A percentile compares a stretch with the other conserved stretches of the same genome.
These are phyloP conservation scores for Neotoma lepida DNA, from an alignment of 2,113 vertebrate genomes.

Conservation along the genomic window DNA sequence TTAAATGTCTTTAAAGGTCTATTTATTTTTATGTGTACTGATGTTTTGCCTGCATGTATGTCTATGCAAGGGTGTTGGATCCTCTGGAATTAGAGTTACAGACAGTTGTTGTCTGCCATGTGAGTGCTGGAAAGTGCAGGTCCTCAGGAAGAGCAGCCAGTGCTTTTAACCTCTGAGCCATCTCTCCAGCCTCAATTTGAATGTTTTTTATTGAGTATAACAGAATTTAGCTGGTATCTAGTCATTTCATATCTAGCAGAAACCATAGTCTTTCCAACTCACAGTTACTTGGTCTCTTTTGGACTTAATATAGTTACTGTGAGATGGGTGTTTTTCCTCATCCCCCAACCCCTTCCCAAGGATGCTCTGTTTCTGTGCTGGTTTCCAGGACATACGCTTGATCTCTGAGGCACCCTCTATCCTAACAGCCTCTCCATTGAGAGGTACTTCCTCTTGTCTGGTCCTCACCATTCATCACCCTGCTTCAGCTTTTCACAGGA, in stretches of 20 bases:
- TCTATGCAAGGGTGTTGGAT: not conserved
- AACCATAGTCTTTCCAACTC: not conserved
- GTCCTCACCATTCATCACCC: not conserved
- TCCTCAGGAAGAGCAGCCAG: not conserved
- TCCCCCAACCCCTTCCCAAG: not conserved
- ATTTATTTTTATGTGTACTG: not conserved
- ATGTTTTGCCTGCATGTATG: not conserved
- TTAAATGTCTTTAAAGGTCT: not conserved
- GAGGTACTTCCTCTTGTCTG: not conserved
- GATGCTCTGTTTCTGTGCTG: not conserved
- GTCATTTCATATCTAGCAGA: not conserved
- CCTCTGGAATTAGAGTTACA: not conserved
- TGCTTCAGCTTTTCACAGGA: not conserved
- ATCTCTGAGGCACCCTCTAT: not conserved
- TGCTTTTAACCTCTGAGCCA: not conserved
- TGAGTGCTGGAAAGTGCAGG: not conserved
- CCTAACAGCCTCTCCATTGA: not conserved
- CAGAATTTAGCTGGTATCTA: conserved; percentile 25
- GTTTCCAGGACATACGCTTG: not conserved
- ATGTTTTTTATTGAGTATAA: not conserved
- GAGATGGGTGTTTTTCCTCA: not conserved
- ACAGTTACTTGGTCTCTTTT: not conserved
- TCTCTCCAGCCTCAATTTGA: not conserved
- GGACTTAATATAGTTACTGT: not conserved
- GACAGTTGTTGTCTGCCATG: not conserved